Conservation (phyloP, 2,797 vertebrate genomes). For the Hydrocynus forskahlii region DNA sequence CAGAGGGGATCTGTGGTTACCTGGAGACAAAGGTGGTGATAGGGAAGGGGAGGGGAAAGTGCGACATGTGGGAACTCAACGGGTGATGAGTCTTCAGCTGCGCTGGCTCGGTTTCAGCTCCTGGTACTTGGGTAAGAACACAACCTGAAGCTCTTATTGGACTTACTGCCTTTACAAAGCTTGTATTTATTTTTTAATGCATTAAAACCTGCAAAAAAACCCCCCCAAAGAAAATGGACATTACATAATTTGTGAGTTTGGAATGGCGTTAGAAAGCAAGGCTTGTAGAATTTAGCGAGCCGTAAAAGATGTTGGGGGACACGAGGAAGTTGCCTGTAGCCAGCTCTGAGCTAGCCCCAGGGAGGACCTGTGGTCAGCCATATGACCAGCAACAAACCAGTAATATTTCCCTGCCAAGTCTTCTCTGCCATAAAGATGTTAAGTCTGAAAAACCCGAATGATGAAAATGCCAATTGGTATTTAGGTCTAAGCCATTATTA, state of each 20-base stretch:
- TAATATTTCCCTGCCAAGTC: not conserved
- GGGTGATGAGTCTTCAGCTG: conserved; percentile 27
- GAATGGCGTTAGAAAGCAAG: too few species aligned
- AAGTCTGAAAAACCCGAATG: not conserved
- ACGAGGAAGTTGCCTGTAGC: not conserved
- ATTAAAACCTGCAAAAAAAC: too few species aligned
- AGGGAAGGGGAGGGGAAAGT: conserved; percentile 26
- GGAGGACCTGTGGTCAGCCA: not conserved
- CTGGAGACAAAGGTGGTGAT: conserved; percentile 44
- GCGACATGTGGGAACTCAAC: conserved; percentile 45
- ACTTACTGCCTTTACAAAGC: too few species aligned
- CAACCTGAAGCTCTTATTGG: too few species aligned
- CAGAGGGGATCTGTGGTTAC: conserved; percentile 40
- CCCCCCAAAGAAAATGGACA: too few species aligned
- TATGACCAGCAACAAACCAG: not conserved
- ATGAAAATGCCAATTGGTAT: not conserved
- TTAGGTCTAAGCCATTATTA: not conserved
- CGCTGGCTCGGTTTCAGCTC: conserved; percentile 19
- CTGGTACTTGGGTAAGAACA: not conserved
- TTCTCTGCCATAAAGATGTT: not conserved
- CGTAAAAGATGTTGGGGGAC: not conserved
- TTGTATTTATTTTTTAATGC: too few species aligned
- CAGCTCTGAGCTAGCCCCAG: not conserved
- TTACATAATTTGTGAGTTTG: too few species aligned
- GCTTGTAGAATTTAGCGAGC: not conserved